Evolutionary conservation across 2,888 invertebrate genomes (phyloP).

Genomic region (Tipula vernalis): DNA sequence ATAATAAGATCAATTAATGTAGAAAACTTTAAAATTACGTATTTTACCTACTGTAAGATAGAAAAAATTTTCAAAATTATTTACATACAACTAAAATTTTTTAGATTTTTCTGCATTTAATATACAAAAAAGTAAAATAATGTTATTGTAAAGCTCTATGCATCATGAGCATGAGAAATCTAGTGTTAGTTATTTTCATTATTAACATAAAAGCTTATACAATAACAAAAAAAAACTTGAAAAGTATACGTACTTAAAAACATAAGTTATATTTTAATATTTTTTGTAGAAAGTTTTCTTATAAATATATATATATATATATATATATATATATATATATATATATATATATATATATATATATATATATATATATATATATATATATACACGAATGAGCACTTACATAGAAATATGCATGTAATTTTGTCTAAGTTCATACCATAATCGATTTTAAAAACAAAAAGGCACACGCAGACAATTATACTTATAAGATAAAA

Average conservation of each 20-base stretch:
- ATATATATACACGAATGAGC: neutral
- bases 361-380: neutral
- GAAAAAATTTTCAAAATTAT: neutral
- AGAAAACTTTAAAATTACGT: neutral
- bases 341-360: neutral
- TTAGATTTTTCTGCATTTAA: neutral
- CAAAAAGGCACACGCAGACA: neutral
- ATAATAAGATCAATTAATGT: neutral
- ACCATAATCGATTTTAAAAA: neutral
- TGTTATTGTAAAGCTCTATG: neutral
- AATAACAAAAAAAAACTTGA: neutral
- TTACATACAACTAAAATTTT: neutral
- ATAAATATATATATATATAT: neutral
- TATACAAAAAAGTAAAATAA: neutral
- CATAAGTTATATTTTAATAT: neutral
- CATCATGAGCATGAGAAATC: neutral
- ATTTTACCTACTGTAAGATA: neutral
- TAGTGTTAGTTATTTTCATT: neutral
- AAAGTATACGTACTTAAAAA: neutral
- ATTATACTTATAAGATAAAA: neutral
- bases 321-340: neutral
- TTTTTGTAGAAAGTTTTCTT: neutral
- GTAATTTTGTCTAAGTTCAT: neutral
- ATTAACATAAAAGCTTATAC: slow-evolving; percentile 1
- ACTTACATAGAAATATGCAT: neutral